Evolutionary conservation across 2,888 invertebrate species (phyloP).

Genomic region (Neoitamus cyanurus): DNA sequence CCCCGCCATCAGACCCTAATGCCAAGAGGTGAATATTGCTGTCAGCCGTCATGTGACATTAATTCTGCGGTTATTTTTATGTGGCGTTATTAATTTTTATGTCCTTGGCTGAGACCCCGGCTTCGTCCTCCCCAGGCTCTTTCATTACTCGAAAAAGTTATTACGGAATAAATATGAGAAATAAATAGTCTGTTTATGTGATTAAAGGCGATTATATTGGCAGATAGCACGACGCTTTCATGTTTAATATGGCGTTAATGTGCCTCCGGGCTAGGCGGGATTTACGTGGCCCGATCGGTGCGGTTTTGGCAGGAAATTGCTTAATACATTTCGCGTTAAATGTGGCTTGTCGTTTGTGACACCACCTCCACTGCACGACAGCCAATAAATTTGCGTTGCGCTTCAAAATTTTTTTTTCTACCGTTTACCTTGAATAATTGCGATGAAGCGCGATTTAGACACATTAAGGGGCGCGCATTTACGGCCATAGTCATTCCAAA

Average conservation of each 20-base stretch:
- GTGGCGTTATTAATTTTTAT: constrained; percentile 39
- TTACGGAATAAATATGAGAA: constrained; percentile 21
- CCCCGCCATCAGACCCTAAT: no score
- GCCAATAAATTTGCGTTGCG: neutral
- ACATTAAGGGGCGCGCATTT: neutral
- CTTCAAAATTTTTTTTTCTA: neutral
- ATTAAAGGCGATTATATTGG: constrained; percentile 43
- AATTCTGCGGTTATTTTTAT: constrained; percentile 39
- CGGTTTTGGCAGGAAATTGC: neutral
- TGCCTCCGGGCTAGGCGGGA: neutral
- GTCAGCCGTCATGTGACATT: constrained; percentile 28
- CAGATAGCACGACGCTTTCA: constrained; percentile 16
- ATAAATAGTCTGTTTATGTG: constrained; percentile 35
- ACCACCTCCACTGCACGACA: constrained; percentile 4
- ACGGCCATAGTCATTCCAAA: neutral
- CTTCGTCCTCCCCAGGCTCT: neutral
- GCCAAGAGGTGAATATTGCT: constrained; percentile 18
- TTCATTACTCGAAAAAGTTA: constrained; percentile 19
- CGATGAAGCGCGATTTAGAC: neutral
- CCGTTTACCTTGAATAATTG: neutral
- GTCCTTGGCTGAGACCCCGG: neutral
- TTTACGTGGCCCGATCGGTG: neutral
- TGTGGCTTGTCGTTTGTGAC: neutral
- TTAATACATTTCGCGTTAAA: neutral
- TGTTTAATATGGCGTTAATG: constrained; percentile 27